Evolutionary conservation across 2,888 invertebrate genomes (phyloP).

Genomic region (Agonopterix heracliana): DNA sequence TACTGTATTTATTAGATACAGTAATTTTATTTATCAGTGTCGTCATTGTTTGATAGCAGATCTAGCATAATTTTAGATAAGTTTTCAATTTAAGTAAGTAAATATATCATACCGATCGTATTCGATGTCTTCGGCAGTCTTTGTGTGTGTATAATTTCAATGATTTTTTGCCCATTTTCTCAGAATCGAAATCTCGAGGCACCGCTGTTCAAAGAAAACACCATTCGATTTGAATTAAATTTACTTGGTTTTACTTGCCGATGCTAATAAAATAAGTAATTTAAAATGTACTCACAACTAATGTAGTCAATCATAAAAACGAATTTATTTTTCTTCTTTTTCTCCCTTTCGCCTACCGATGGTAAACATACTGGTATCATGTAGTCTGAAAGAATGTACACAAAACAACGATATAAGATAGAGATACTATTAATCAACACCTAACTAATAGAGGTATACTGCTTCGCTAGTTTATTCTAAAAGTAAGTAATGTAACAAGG

Average conservation of each 20-base stretch:
- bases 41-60: too few relatives aligned
- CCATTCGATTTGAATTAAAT: not conserved
- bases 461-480: too few relatives aligned
- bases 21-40: too few relatives aligned
- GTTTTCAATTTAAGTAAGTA: not conserved
- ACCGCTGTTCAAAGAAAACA: constrained; percentile 33
- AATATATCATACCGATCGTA: constrained; percentile 34
- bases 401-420: too few relatives aligned
- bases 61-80: too few relatives aligned
- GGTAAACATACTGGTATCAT: constrained; percentile 59
- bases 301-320: constrained; percentile 59
- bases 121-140: constrained; percentile 49
- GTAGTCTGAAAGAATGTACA: constrained; percentile 39
- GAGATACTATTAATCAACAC: too few relatives aligned
- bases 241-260: not conserved
- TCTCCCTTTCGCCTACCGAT: constrained; percentile 37
- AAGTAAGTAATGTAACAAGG: too few relatives aligned
- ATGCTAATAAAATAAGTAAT: too few relatives aligned
- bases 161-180: constrained; percentile 57
- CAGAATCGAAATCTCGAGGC: constrained; percentile 53
- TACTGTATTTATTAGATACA: too few relatives aligned
- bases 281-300: constrained; percentile 36
- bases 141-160: constrained; percentile 50
- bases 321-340: constrained; percentile 32
- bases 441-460: too few relatives aligned